Evolutionary conservation across 2,888 invertebrate genomes (phyloP), one percentile per base, ranked within the genome.

Genomic region (Morpho helenor): DNA sequence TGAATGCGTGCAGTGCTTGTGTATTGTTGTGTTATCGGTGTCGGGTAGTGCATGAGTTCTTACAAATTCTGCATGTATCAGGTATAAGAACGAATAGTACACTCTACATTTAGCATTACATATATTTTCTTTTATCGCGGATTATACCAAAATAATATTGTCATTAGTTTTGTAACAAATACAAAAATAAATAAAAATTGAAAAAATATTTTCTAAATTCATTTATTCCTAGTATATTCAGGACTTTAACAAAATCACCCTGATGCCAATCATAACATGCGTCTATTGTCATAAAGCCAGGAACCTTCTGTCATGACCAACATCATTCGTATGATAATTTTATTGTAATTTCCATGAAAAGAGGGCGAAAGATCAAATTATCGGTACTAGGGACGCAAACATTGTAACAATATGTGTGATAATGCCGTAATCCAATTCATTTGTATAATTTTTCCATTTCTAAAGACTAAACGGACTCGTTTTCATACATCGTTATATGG

Each of bases 281-380:
- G 39, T 45, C 39, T 45, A 40, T 16, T 46, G 16, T 47, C 45
- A 53, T 53, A 53, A 53, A 16, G 40, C 40, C 22, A 31, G 53
- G 46, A 56, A 49, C 49, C 62, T 73, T 72, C 66, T 70, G 71
- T 75, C 74, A 74, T 71, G 73, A 63, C 59, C 67, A 66, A 61
- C 63, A 63, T 67, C 76, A 76, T 86, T 82, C 77, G 62, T 81
- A 89, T 89, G 88, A 70, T 74, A 88, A 89, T 88, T 80, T 82
- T 78, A 88, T 79, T 72, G 71, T 74, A 64, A 69, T 74, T 74
- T 71, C 68, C 70, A 78, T 77, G 70, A 83, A 87, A 88, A 87
- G 77, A 79, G 80, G 78, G 71, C 79, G 85, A 87, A 87, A 86
- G 78, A 83, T 71, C 74, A 77, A 75, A 84, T 80, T 76, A 80